Evolutionary conservation across 1,140 invertebrate species (phyloP).

Genomic region (Orussus abietinus): DNA sequence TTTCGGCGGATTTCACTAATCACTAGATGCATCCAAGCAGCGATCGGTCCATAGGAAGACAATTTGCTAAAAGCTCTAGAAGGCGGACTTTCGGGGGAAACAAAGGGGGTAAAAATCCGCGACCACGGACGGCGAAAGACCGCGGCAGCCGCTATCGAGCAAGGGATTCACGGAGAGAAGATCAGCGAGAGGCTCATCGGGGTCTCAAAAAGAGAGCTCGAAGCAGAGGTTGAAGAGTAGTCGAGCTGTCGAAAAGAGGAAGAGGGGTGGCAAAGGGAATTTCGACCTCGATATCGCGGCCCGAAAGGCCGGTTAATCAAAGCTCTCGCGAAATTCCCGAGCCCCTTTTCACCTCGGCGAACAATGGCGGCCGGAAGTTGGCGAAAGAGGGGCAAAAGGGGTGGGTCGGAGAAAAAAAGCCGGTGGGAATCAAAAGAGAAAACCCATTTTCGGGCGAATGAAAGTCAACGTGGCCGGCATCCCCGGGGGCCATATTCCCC

Average conservation of each 20-base stretch:
- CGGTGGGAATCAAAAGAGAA: too few relatives aligned
- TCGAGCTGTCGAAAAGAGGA: neutral
- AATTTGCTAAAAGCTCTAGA: constrained; percentile 23
- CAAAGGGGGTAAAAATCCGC: constrained; percentile 10
- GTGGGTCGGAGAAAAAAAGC: too few relatives aligned
- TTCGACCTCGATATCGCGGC: constrained; percentile 14
- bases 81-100: constrained; percentile 9
- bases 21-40: too few relatives aligned
- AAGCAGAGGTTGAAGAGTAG: neutral
- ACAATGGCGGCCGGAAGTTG: too few relatives aligned
- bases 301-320: constrained; percentile 25
- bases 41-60: constrained; percentile 18
- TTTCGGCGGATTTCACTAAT: too few relatives aligned
- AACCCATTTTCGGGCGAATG: too few relatives aligned
- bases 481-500: too few relatives aligned
- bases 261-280: constrained; percentile 3
- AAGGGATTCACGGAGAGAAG: constrained; percentile 4
- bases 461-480: too few relatives aligned
- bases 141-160: neutral
- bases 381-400: too few relatives aligned
- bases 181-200: constrained; percentile 5
- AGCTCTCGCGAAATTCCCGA: too few relatives aligned
- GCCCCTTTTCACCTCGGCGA: too few relatives aligned
- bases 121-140: neutral
- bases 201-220: neutral